Conservation (phyloP, 2,888 invertebrate genomes). For the Mesodorylaimus sp. region DNA sequence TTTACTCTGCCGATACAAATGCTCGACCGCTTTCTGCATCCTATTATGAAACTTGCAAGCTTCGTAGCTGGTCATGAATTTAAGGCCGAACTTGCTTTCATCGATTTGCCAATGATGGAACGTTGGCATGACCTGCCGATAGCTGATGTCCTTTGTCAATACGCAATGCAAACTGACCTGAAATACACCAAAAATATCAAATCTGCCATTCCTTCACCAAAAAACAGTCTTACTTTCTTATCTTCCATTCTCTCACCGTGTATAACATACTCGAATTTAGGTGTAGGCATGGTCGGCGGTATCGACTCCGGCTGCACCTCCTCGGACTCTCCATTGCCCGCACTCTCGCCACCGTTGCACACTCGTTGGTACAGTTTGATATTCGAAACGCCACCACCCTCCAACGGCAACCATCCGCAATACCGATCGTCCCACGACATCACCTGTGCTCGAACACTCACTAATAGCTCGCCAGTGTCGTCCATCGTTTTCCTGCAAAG, state of each 20-base stretch:
- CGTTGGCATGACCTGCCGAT: conserved; percentile 61
- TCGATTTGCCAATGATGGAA: conserved; percentile 96
- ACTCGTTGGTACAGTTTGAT: conserved; percentile 12
- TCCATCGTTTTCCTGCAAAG: too few relatives aligned
- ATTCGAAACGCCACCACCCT: conserved; percentile 25
- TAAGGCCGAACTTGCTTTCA: conserved; percentile 79
- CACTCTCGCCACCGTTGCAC: too few relatives aligned
- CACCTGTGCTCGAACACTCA: conserved; percentile 93
- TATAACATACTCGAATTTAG: not conserved
- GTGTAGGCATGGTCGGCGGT: too few relatives aligned
- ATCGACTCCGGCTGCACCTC: too few relatives aligned
- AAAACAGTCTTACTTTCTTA: not conserved
- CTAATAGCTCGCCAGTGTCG: conserved; percentile 57
- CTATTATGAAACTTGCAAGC: conserved; percentile 12
- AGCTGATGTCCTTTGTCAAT: conserved; percentile 10
- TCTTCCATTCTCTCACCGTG: not conserved
- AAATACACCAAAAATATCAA: too few relatives aligned
- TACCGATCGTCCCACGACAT: conserved; percentile 95
- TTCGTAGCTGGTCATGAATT: conserved; percentile 42
- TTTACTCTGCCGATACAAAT: conserved; percentile 13
- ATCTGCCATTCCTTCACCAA: too few relatives aligned
- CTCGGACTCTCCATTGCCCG: too few relatives aligned
- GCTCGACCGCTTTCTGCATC: conserved; percentile 13
- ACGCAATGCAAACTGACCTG: too few relatives aligned
- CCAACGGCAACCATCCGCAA: conserved; percentile 58